Evolutionary conservation across 2,797 vertebrate genomes (phyloP), one percentile per base, ranked within the genome.

Genomic region (Artibeus lituratus): DNA sequence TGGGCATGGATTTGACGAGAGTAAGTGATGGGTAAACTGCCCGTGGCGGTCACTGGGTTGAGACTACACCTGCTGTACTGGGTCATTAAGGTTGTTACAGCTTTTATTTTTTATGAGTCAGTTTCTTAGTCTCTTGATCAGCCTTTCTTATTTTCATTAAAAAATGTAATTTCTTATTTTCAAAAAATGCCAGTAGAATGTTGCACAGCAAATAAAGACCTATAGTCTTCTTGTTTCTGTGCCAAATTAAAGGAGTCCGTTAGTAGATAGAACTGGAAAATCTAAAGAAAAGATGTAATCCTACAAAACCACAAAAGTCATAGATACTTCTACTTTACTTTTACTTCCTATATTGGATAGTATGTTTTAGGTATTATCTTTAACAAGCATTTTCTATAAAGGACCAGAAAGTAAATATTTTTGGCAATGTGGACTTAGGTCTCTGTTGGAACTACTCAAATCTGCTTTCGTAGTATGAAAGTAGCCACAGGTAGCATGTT

Each of bases 1-100:
- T 99, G 84, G 99, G 99, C 98, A 99, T 99, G 99, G 99, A 99
- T 98, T 99, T 99, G 98, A 99, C 99, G 0, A 98, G 99, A 98
- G 99, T 99, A 98, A 98, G 98, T 98, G 22, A 3, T 11, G 29
- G 11, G 10, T 76, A 16, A 55, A 37, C 10, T 72, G 59, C 15
- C 53, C 11, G 0, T 10, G 18, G 57, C 55, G 47, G 19, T 51
- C 32, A 3, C 19, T 39, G 59, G 24, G 8, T 65, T 53, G 47
- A 39, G 51, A 22, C 29, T 35, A 5, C 57, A 24, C n/a, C 32
- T 26, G 21, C n/a, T 35, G 10, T 35, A 18, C n/a, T 26, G 11
- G 88, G 35, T 21, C 81, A 37, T 86, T 80, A 29, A 55, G 65
- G 59, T 62, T 84, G 55, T 62, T 44, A 32, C 47, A 32, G 47